Evolutionary conservation across 1,140 invertebrate species (phyloP).

Genomic region (Globodera rostochiensis): DNA sequence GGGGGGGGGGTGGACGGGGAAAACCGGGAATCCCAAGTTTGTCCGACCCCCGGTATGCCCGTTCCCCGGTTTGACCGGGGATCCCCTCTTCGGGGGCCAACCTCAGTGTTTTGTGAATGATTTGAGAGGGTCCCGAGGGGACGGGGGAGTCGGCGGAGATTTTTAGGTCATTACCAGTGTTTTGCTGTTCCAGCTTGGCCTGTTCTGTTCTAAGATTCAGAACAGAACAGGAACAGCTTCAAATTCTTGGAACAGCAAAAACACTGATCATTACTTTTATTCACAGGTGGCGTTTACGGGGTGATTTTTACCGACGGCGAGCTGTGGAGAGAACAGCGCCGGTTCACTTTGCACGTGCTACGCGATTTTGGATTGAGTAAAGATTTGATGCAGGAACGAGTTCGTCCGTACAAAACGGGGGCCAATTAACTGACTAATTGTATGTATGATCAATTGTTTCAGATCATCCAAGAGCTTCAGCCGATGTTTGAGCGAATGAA

Average conservation of each 20-base stretch:
- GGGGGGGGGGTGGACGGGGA: not conserved
- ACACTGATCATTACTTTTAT: not conserved
- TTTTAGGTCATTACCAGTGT: too few relatives aligned
- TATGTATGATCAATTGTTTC: conserved; percentile 3
- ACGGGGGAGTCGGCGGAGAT: too few relatives aligned
- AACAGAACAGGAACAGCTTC: too few relatives aligned
- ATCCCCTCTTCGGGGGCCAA: too few relatives aligned
- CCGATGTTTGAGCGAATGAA: conserved; percentile 36
- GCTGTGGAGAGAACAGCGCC: conserved; percentile 48
- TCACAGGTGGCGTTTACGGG: conserved; percentile 42
- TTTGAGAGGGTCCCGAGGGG: too few relatives aligned
- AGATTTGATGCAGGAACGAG: conserved; percentile 44
- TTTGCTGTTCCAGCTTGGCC: too few relatives aligned
- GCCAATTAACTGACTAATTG: conserved; percentile 7
- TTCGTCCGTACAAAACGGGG: not conserved
- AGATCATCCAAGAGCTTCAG: conserved; percentile 43
- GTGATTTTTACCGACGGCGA: conserved; percentile 48
- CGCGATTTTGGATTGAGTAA: conserved; percentile 54
- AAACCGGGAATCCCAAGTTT: too few relatives aligned
- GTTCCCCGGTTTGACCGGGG: too few relatives aligned
- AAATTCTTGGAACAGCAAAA: too few relatives aligned
- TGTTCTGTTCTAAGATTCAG: too few relatives aligned
- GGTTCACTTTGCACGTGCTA: conserved; percentile 54
- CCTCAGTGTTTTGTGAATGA: too few relatives aligned
- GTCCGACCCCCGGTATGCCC: too few relatives aligned